Evolutionary conservation across 2,113 vertebrate species (phyloP), one percentile per base, ranked within the genome.

Genomic region (Acrocephalus kingi): DNA sequence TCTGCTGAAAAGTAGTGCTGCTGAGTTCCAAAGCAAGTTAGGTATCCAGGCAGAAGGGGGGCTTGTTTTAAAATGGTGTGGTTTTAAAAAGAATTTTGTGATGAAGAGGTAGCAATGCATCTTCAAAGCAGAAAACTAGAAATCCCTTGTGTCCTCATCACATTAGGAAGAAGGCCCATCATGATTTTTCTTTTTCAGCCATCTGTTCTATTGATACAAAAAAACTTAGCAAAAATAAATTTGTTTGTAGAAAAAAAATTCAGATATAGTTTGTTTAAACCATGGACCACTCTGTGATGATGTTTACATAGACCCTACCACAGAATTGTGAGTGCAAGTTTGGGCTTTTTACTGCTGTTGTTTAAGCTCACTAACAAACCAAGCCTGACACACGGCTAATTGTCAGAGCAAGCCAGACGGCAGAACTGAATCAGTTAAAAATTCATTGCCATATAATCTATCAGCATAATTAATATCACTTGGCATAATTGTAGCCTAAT

Each of bases 401-500:
- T 72, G 51, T 94, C 73, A 90, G 69, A 51, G 39, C 66, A 89
- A 73, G 62, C 33, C 12, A 66, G 75, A 45, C 89, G 62, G 45
- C 45, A 43, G 46, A 78, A 72, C 24, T 63, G 45, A 78, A 77
- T 67, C 77, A 58, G 89, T 96, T 93, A 87, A 46, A 95, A 96
- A 18, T 59, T 87, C 43, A 6, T 67, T 52, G 35, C 92, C 85
- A 41, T 84, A 55, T 58, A 89, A 68, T 68, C 86, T 94, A 88
- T 96, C 89, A 95, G 82, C 85, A 93, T 96, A 97, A 96, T 96
- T 97, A 96, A 96, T 92, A 91, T 69, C 62, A 78, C 87, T 95
- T 93, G 93, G 84, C 64, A 72, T 81, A 90, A 95, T 89, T 79
- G 93, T 67, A 90, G 75, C 27, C 84, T 84, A 76, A 83, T 96